A percentile compares a stretch with the other conserved stretches of the same genome.
phyloP scores from a whole-genome alignment of 2,113 vertebrate genomes.

The Engraulis encrasicolus region DNA sequence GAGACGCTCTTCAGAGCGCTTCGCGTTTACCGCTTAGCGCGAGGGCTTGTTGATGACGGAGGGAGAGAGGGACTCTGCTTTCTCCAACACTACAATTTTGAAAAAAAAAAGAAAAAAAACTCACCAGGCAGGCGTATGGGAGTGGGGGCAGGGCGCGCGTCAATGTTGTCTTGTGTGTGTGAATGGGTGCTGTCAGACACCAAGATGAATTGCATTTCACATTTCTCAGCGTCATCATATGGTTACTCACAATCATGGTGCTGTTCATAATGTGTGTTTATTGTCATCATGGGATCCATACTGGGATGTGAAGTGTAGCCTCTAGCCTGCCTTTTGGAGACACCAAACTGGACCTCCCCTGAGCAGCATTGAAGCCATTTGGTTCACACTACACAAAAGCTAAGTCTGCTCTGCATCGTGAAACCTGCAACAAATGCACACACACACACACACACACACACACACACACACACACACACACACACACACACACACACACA shows the following conservation, averaged over 20 bases:
- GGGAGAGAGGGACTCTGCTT: background rate
- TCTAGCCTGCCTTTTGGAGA: background rate
- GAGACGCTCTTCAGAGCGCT: background rate
- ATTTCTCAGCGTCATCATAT: background rate
- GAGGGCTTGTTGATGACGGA: slow-evolving; percentile 1
- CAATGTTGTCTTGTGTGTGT: background rate
- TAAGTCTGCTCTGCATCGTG: background rate
- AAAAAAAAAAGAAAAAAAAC: background rate
- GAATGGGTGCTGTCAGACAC: background rate
- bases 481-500: too few relatives aligned
- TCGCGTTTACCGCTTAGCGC: background rate
- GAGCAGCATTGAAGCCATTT: background rate
- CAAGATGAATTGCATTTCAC: background rate
- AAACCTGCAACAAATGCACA: too few relatives aligned
- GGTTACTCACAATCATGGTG: background rate
- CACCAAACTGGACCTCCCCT: background rate
- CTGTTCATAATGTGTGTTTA: background rate
- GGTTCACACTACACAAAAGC: background rate
- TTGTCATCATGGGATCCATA: background rate
- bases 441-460: too few relatives aligned
- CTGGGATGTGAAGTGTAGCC: background rate
- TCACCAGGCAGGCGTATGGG: background rate
- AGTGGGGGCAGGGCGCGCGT: background rate
- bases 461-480: too few relatives aligned
- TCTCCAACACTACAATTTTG: slow-evolving; percentile 8